Percentiles rank a stretch among this genome's conserved stretches.
Conservation (phyloP, 1,140 invertebrate species). For the Babylonia areolata region DNA sequence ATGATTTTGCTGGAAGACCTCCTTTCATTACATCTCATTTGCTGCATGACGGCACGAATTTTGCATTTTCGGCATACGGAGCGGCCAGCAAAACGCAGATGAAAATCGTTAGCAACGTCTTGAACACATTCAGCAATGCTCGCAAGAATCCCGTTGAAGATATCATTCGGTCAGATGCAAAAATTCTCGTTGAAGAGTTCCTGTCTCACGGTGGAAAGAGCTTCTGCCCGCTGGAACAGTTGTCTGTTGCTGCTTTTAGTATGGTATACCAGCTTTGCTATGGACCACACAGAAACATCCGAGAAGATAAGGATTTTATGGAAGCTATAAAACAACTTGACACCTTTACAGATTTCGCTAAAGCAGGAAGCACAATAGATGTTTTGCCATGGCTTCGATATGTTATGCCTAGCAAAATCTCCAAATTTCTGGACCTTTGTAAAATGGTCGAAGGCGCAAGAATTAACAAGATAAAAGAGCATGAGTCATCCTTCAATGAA, state of each 20-base stretch:
- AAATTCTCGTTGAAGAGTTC: conserved; percentile 39
- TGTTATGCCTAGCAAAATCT: conserved; percentile 39
- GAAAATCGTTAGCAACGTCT: conserved; percentile 45
- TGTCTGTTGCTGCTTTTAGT: conserved; percentile 44
- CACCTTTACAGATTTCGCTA: conserved; percentile 22
- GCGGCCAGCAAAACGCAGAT: conserved; percentile 37
- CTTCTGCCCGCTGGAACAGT: conserved; percentile 43
- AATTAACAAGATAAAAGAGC: background rate
- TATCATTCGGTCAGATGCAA: conserved; percentile 40
- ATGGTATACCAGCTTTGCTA: conserved; percentile 54
- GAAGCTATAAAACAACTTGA: background rate
- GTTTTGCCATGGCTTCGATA: conserved; percentile 46
- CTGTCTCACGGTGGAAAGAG: conserved; percentile 13
- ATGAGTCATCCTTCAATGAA: conserved; percentile 2
- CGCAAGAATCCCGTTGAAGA: conserved; percentile 40
- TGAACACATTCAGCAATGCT: conserved; percentile 40
- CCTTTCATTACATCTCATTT: conserved; percentile 42
- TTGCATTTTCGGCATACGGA: conserved; percentile 36
- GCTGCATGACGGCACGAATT: conserved; percentile 35
- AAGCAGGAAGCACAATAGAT: conserved; percentile 39
- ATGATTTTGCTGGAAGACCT: conserved; percentile 55
- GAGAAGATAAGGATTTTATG: conserved; percentile 32
- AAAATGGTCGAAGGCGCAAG: background rate
- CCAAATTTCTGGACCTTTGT: background rate
- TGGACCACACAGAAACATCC: conserved; percentile 40